Percentiles rank a stretch among this genome's conserved stretches.
phyloP scores from a whole-genome alignment of 2,888 invertebrate species.

The Steinernema hermaphroditum region DNA sequence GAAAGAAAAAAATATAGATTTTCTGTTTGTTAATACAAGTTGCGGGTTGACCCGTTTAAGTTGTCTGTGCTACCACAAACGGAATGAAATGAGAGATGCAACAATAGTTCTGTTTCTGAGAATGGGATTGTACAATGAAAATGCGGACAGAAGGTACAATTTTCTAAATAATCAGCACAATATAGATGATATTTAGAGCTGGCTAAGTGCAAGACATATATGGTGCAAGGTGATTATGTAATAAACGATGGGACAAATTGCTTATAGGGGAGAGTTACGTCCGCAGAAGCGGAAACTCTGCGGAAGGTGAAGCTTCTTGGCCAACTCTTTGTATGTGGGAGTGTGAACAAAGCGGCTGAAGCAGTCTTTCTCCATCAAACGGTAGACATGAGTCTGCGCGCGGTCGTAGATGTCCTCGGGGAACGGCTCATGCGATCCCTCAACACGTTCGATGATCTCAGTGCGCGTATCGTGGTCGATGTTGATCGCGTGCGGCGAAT shows the following conservation, averaged over 20 bases:
- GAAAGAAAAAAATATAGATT: neutral
- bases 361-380: conserved; percentile 59
- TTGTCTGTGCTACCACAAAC: neutral
- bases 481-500: conserved; percentile 55
- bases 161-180: too few species aligned
- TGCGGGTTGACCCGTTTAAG: neutral
- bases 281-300: conserved; percentile 56
- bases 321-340: conserved; percentile 53
- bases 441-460: conserved; percentile 49
- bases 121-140: too few species aligned
- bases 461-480: conserved; percentile 57
- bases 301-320: conserved; percentile 53
- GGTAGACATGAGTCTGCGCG: conserved; percentile 56
- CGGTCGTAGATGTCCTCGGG: conserved; percentile 55
- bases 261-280: conserved; percentile 42
- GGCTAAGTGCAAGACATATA: too few species aligned
- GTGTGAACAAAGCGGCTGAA: conserved; percentile 60
- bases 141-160: too few species aligned
- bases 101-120: neutral
- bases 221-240: too few species aligned
- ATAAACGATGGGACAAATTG: too few species aligned
- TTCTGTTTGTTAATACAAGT: neutral
- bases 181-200: too few species aligned
- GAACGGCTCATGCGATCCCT: conserved; percentile 41
- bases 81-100: conserved; percentile 4